A percentile compares a stretch with the other conserved stretches of the same genome.
These are phyloP conservation scores for Limonius californicus DNA, from an alignment of 1,140 invertebrate species.

Conservation along the genomic window DNA sequence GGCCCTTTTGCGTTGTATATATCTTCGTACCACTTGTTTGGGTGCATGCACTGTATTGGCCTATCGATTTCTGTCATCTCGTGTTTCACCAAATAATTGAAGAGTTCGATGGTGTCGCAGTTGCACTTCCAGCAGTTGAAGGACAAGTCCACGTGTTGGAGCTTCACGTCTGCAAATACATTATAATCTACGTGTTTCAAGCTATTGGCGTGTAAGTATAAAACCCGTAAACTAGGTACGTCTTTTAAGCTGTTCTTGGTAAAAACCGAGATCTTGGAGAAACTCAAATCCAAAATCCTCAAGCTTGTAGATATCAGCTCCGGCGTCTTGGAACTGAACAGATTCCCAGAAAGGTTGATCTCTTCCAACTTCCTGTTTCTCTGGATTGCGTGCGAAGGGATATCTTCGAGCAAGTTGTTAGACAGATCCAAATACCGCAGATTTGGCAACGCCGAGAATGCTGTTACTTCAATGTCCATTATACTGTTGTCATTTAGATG, in stretches of 20 bases:
- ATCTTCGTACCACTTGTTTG: background rate
- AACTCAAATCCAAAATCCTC: constrained; percentile 7
- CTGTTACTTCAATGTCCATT: background rate
- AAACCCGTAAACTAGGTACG: constrained; percentile 4
- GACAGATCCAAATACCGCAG: constrained; percentile 16
- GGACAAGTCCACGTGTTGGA: background rate
- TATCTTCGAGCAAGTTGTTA: constrained; percentile 10
- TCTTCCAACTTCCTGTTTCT: constrained; percentile 9
- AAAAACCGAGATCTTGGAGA: background rate
- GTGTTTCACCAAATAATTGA: constrained; percentile 1
- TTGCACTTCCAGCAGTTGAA: constrained; percentile 16
- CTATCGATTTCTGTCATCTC: background rate
- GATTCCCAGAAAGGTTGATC: constrained; percentile 12
- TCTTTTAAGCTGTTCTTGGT: background rate
- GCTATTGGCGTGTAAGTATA: constrained; percentile 16
- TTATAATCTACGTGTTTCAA: background rate
- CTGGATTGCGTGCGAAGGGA: background rate
- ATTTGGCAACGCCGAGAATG: background rate
- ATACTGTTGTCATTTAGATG: background rate
- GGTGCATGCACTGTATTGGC: constrained; percentile 1
- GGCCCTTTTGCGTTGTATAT: constrained; percentile 12
- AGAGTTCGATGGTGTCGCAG: constrained; percentile 16
- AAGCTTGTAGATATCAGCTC: constrained; percentile 5
- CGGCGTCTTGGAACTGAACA: constrained; percentile 4
- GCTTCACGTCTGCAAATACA: constrained; percentile 2